Evolutionary conservation across 2,888 invertebrate genomes (phyloP).

Genomic region (Siphlonurus alternatus): DNA sequence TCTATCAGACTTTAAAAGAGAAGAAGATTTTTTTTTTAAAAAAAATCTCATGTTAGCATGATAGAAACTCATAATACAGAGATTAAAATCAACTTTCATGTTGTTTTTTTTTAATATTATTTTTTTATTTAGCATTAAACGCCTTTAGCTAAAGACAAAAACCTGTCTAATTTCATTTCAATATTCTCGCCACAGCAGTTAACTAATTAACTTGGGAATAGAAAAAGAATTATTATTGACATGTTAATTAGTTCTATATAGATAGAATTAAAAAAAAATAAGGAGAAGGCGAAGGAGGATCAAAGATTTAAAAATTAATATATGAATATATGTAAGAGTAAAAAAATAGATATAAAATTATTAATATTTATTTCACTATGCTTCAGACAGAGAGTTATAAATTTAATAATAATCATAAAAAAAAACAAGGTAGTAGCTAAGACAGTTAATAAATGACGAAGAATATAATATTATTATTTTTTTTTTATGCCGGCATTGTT

Average conservation of each 20-base stretch:
- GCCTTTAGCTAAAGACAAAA: neutral
- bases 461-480: too few species aligned
- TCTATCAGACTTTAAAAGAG: neutral
- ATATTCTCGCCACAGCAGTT: conserved; percentile 4
- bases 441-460: neutral
- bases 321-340: too few species aligned
- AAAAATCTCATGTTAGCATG: neutral
- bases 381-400: neutral
- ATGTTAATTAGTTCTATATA: conserved; percentile 7
- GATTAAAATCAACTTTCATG: neutral
- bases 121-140: neutral
- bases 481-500: neutral
- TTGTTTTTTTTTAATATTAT: neutral
- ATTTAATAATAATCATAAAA: neutral
- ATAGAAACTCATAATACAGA: neutral
- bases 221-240: conserved; percentile 9
- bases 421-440: neutral
- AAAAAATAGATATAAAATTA: too few species aligned
- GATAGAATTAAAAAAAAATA: neutral
- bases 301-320: neutral
- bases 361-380: neutral
- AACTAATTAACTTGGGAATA: conserved; percentile 7
- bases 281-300: neutral
- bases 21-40: too few species aligned
- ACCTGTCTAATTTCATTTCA: conserved; percentile 5